Evolutionary conservation across 2,113 vertebrate species (phyloP), one percentile per base, ranked within the genome.

Genomic region (Apaloderma vittatum): DNA sequence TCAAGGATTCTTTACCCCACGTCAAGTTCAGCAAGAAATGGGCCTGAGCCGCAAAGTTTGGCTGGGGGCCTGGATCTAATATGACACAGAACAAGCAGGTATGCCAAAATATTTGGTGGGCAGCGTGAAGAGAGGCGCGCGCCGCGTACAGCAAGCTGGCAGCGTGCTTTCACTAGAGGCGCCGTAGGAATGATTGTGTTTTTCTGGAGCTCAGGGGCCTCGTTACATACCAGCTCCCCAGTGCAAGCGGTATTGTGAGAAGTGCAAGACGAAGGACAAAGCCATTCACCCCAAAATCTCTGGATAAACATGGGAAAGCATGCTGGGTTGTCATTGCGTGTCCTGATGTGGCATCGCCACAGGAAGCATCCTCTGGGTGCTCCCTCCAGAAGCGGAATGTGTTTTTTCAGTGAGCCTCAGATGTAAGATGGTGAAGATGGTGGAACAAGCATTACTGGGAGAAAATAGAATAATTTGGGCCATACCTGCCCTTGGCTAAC

Each of bases 271-370:
- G 17, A 62, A 62, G 54, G 40, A 20, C 26, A 49, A 48, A 80
- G 43, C 12, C 18, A 32, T 10, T 40, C 40, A 14, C 27, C 55
- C 37, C 54, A 65, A 46, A 45, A 21, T n/a, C 49, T 36, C 21
- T 0, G 0, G 54, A 37, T 55, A 59, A 36, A n/a, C 5, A 48
- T 32, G 29, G 21, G 34, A 27, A 21, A 49, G 49, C 0, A 3
- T 37, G 29, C 24, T 9, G 45, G 59, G 27, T 19, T 21, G 37
- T 40, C 61, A 34, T 12, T 12, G 43, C 15, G 5, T 13, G 24
- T 24, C 40, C 55, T 27, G 19, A 10, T 0, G 0, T 4, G 13
- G 16, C 36, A 61, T 23, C 3, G 1, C 26, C 21, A 12, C 23
- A 1, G 12, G 37, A 55, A 43, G 61, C 72, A 82, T 9, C 27